Evolutionary conservation across 2,113 vertebrate species (phyloP).

Genomic region (Patagioenas fasciata): DNA sequence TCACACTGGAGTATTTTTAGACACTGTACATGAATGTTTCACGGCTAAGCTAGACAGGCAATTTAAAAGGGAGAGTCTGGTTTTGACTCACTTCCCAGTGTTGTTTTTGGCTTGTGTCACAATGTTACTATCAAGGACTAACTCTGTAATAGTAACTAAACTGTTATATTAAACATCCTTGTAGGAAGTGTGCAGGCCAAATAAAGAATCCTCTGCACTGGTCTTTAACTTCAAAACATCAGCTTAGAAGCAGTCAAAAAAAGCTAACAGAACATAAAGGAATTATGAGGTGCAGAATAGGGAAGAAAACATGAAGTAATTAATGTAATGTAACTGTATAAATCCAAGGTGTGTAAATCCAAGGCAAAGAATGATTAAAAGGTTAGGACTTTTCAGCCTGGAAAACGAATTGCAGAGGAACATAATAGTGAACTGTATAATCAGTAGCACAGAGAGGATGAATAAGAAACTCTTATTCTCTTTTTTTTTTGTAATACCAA

Average conservation of each 20-base stretch:
- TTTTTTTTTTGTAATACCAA: background rate
- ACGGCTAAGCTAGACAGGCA: background rate
- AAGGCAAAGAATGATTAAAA: background rate
- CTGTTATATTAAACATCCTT: background rate
- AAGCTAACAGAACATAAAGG: background rate
- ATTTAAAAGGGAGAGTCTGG: background rate
- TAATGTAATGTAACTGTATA: background rate
- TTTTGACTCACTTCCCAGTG: background rate
- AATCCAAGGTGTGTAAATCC: background rate
- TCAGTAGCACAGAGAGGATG: background rate
- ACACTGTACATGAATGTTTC: background rate
- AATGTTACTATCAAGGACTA: background rate
- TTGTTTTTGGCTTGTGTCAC: background rate
- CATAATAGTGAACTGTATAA: background rate
- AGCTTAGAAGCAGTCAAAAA: background rate
- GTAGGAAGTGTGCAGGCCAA: background rate
- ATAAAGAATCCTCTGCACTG: background rate
- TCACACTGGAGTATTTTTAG: background rate
- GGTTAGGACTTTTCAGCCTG: background rate
- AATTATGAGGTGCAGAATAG: background rate
- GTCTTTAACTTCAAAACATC: background rate
- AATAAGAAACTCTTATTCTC: background rate
- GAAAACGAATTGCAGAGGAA: constrained; percentile 1
- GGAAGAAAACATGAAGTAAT: background rate
- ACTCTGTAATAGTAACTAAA: background rate